phyloP scores from a whole-genome alignment of 2,888 invertebrate species.

The Diplazon laetatorius region DNA sequence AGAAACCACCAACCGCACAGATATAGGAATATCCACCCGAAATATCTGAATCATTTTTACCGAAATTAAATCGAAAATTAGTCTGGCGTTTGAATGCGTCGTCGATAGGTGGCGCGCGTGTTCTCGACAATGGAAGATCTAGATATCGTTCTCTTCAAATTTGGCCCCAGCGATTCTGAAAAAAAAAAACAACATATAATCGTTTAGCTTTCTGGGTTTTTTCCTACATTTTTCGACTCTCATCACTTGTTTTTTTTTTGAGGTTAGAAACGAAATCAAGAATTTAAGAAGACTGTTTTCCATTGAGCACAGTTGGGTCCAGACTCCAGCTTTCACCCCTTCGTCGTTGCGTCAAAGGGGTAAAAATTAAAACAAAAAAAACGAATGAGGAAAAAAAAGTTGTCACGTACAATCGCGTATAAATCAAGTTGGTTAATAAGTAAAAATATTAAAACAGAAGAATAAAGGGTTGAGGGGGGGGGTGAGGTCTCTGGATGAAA shows the following conservation, averaged over 20 bases:
- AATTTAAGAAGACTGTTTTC: not conserved
- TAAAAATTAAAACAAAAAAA: slow-evolving; percentile 69
- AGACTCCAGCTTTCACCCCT: slow-evolving; percentile 13
- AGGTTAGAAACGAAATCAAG: no score
- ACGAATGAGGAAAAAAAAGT: slow-evolving; percentile 71
- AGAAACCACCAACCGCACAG: slow-evolving; percentile 22
- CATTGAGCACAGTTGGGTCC: not conserved
- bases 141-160: no score
- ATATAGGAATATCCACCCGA: slow-evolving; percentile 70
- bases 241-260: no score
- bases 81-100: slow-evolving; percentile 80
- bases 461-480: slow-evolving; percentile 75
- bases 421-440: slow-evolving; percentile 79
- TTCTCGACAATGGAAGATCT: slow-evolving; percentile 71
- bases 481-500: slow-evolving; percentile 61
- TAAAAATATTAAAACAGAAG: slow-evolving; percentile 70
- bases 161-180: no score
- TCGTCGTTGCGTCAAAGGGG: slow-evolving; percentile 65
- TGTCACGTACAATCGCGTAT: slow-evolving; percentile 77
- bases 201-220: no score
- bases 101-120: slow-evolving; percentile 71
- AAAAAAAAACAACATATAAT: no score
- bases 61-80: slow-evolving; percentile 82
- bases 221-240: no score
- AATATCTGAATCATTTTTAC: slow-evolving; percentile 79